Conservation (phyloP, 2,113 vertebrate genomes). For the Erpornis zantholeuca region DNA sequence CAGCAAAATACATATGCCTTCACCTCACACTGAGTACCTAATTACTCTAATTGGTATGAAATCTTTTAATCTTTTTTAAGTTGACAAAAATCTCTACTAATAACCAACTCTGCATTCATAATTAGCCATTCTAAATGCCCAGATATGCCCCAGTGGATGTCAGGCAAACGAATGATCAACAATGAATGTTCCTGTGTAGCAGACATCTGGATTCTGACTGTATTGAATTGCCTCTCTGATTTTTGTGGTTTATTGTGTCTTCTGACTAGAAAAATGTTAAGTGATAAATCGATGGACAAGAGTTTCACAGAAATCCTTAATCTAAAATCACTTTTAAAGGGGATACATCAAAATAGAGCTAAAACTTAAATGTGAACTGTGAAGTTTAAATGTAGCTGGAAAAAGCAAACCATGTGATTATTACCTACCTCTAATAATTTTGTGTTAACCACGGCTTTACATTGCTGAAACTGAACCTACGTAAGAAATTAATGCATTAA, state of each 20-base stretch:
- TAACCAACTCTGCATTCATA: not conserved
- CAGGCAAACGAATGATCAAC: not conserved
- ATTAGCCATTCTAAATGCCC: not conserved
- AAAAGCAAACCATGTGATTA: not conserved
- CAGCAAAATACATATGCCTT: not conserved
- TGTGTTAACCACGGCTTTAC: not conserved
- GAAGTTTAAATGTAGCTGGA: not conserved
- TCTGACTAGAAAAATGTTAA: not conserved
- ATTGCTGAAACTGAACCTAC: not conserved
- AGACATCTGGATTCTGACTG: not conserved
- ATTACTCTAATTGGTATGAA: not conserved
- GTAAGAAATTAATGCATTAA: not conserved
- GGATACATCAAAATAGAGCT: not conserved
- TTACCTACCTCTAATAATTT: not conserved
- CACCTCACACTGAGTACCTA: not conserved
- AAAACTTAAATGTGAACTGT: not conserved
- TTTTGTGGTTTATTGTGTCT: not conserved
- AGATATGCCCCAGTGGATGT: rapidly evolving
- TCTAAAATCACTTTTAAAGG: not conserved
- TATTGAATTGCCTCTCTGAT: not conserved
- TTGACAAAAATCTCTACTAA: not conserved
- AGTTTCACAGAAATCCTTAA: not conserved
- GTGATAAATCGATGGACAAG: not conserved
- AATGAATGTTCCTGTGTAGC: not conserved
- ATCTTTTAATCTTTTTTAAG: not conserved